Evolutionary conservation across 1,140 invertebrate species (phyloP), one percentile per base, ranked within the genome.

Genomic region (Zaprionus gabonicus): DNA sequence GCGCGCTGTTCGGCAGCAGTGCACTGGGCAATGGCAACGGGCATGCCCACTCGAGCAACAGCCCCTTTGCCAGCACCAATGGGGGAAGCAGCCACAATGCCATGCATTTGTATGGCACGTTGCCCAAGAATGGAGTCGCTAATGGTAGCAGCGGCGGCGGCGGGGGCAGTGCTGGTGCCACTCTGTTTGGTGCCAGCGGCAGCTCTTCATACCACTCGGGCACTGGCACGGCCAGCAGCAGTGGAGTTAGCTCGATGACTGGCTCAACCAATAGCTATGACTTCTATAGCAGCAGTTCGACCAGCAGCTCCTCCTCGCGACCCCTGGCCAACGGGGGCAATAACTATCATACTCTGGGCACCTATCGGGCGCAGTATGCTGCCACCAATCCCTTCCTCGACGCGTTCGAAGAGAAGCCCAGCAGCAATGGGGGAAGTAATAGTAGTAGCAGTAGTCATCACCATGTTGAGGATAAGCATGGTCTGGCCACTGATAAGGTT

Each of bases 351-450:
- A 93, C 92, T 0, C 63, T 93, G 60, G 92, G 92, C 57, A 91
- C 92, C 1, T 93, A 93, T 66, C 72, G 92, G 55, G 87, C 92
- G 6, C 92, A 93, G 66, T 93, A 93, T 74, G 91, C 92, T 17
- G 91, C 92, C 36, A 93, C 92, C 13, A 93, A 93, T 83, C 92
- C 92, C 62, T 93, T 93, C 75, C 77, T 93, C 36, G 91, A 91
- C 34, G 87, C 82, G 44, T 92, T 93, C 66, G 91, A 93, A 31
- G 81, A 84, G 46, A 88, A 88, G 81, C 85, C 86, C 28, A 64
- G 74, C 53, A 65, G 69, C 70, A 75, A 72, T 72, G 71, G 77
- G n/a, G 57, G 65, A 55, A 71, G 70, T 63, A 75, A 68, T 64
- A 69, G 69, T 56, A 51, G 64, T 56, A 69, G 70, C 66, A 76